Evolutionary conservation across 92 coral and sea anemone species (phyloP).

Genomic region (Anthopleura xanthogrammica): DNA sequence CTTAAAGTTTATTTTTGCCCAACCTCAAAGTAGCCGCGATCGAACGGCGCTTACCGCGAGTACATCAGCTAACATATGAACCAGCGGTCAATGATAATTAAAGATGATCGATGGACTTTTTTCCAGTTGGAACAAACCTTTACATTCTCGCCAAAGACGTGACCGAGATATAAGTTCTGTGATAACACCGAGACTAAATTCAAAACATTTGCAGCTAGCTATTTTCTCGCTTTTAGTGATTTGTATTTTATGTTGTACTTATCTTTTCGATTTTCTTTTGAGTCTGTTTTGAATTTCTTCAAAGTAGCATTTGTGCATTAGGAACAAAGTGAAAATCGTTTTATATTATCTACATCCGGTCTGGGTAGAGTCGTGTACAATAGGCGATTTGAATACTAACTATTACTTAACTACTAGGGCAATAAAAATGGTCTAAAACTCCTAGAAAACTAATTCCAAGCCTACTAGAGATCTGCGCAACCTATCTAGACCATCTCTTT

Average conservation of each 20-base stretch:
- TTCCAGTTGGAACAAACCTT: background rate
- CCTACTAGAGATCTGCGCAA: background rate
- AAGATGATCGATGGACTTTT: background rate
- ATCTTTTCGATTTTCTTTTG: too few relatives aligned
- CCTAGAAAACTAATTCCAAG: background rate
- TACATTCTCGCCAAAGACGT: too few relatives aligned
- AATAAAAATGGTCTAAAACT: too few relatives aligned
- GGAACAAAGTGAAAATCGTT: background rate
- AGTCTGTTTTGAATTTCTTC: too few relatives aligned
- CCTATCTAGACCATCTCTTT: too few relatives aligned
- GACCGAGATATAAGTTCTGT: too few relatives aligned
- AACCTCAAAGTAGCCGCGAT: conserved; percentile 10
- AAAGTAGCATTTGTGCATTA: background rate
- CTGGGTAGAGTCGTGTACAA: background rate
- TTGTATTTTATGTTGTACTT: too few relatives aligned
- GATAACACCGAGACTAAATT: too few relatives aligned
- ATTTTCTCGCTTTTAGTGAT: too few relatives aligned
- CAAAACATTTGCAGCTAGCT: too few relatives aligned
- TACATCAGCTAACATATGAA: background rate
- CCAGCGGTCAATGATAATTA: conserved; percentile 4
- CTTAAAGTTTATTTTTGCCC: conserved; percentile 1
- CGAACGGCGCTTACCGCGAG: background rate
- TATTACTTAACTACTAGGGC: background rate
- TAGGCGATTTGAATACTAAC: background rate
- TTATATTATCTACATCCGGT: background rate